Evolutionary conservation across 2,888 invertebrate species (phyloP), one percentile per base, ranked within the genome.

Genomic region (Caenorhabditis sp.): DNA sequence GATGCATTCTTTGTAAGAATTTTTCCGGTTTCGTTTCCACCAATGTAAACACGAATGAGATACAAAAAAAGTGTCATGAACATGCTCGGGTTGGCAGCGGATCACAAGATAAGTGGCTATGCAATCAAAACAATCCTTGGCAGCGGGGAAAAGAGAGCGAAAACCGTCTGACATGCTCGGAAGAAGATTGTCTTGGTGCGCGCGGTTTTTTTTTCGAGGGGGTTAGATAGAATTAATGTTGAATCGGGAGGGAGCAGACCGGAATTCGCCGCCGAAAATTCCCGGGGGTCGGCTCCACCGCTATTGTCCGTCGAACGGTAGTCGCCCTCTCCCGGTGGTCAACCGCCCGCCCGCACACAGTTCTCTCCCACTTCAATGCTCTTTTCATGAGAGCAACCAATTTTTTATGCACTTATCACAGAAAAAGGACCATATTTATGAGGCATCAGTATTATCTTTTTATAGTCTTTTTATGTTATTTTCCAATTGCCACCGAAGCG

Each of bases 221-320:
- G 50, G 62, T 50, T 62, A 62, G 37, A 62, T 61, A n/a, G n/a
- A n/a, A n/a, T n/a, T n/a, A n/a, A n/a, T 48, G 48, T 62, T 56
- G 66, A 66, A 66, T 56, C 30, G 56, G n/a, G n/a, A n/a, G n/a
- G n/a, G n/a, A n/a, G n/a, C n/a, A 66, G 56, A 66, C 66, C 48
- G 45, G 56, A 66, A 66, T 66, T 66, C 55, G 56, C 66, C n/a
- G 15, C 26, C 43, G 53, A 20, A 56, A 55, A 56, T 66, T 56
- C 62, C 62, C 48, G 48, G 27, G 13, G 35, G 35, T 35, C 24
- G 37, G 24, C 55, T 55, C 55, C 26, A 27, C 39, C 35, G 35
- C 56, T 56, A 41, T 66, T 56, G 48, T 66, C 56, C 39, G 30
- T 22, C 48, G 66, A 66, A 66, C 66, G 66, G 66, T 62, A 32